A percentile compares a stretch with the other conserved stretches of the same genome.
These are phyloP conservation scores for Equus przewalskii DNA, from an alignment of 2,113 vertebrate species.

Conservation along the genomic window DNA sequence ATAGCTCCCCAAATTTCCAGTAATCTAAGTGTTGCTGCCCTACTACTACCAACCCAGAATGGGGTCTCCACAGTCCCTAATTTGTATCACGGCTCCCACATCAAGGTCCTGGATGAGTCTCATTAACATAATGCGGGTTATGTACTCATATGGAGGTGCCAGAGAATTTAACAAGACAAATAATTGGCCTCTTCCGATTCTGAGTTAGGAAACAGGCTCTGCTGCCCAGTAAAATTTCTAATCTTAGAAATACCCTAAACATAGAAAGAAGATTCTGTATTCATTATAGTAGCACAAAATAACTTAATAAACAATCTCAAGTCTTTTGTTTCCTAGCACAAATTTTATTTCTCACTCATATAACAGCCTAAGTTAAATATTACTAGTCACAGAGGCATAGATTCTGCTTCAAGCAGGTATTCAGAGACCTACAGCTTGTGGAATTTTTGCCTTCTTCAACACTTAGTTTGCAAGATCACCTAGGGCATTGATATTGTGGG, in stretches of 20 bases:
- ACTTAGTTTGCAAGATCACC: not conserved
- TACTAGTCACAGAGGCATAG: too few relatives aligned
- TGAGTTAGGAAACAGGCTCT: not conserved
- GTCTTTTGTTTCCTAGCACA: not conserved
- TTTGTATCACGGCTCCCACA: not conserved
- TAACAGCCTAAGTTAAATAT: not conserved
- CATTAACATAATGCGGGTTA: not conserved
- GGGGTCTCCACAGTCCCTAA: not conserved
- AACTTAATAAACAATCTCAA: not conserved
- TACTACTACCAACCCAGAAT: not conserved
- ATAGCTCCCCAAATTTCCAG: not conserved
- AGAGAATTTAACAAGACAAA: not conserved
- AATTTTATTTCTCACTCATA: not conserved
- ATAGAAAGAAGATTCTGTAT: not conserved
- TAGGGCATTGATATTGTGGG: not conserved
- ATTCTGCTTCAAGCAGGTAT: not conserved
- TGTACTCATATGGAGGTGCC: rapidly evolving
- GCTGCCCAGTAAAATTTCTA: not conserved
- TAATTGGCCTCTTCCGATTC: not conserved
- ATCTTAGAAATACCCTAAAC: not conserved
- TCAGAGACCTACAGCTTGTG: not conserved
- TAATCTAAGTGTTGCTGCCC: not conserved
- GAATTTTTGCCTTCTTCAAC: not conserved
- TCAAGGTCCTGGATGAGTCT: not conserved
- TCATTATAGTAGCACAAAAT: not conserved